Evolutionary conservation across 1,140 invertebrate species (phyloP).

Genomic region (Reticulitermes speratus): DNA sequence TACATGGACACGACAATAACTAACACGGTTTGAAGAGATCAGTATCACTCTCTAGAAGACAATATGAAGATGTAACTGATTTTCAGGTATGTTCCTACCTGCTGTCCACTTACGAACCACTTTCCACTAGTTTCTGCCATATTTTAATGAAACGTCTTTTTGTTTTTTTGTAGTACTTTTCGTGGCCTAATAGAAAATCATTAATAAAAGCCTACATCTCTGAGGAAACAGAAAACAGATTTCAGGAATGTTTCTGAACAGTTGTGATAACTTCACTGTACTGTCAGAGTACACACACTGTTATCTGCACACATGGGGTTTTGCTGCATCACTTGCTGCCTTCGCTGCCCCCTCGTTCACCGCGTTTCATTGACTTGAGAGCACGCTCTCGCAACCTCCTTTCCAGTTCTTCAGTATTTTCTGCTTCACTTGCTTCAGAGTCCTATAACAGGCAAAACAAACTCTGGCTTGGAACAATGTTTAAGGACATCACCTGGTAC

Average conservation of each 20-base stretch:
- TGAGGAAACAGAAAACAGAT: not conserved
- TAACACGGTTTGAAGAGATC: not conserved
- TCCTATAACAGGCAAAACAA: slow-evolving; percentile 36
- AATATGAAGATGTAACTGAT: not conserved
- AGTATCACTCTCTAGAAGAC: not conserved
- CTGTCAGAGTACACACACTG: slow-evolving; percentile 1
- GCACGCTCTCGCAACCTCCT: slow-evolving; percentile 85
- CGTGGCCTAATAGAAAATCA: not conserved
- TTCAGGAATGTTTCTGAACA: not conserved
- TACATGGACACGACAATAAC: not conserved
- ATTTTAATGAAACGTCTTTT: not conserved
- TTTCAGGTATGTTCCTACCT: not conserved
- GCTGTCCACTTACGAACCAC: not conserved
- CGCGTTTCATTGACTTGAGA: slow-evolving; percentile 68
- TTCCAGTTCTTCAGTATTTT: slow-evolving; percentile 74
- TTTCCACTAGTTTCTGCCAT: not conserved
- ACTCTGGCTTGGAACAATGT: too few species aligned
- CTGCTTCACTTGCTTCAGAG: slow-evolving; percentile 56
- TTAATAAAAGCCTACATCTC: slow-evolving; percentile 2
- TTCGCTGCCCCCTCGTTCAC: slow-evolving; percentile 11
- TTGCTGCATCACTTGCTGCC: slow-evolving; percentile 13
- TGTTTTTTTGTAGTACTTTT: not conserved
- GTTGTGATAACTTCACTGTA: not conserved
- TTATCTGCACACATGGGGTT: not conserved
- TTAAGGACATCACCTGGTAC: too few species aligned